phyloP scores from a whole-genome alignment of 1,140 invertebrate species.

The Eubasilissa regina region DNA sequence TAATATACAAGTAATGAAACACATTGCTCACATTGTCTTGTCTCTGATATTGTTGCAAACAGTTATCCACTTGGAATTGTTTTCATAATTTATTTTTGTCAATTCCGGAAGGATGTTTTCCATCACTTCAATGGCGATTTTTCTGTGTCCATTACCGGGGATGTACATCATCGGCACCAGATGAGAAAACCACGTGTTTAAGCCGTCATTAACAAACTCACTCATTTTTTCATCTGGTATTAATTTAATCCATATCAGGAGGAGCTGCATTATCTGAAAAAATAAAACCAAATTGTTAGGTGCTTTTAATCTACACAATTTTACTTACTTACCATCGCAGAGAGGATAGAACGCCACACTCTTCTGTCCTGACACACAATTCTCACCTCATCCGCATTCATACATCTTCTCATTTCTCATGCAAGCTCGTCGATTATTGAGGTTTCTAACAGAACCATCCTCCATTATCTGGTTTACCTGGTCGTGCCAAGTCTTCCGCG shows the following conservation, averaged over 20 bases:
- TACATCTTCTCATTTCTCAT: too few species aligned
- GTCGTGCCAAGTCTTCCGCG: too few species aligned
- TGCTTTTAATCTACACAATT: too few species aligned
- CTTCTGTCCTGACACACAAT: too few species aligned
- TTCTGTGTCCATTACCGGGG: slow-evolving; percentile 47
- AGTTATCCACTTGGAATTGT: slow-evolving; percentile 63
- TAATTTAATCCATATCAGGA: slow-evolving; percentile 30
- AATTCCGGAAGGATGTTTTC: slow-evolving; percentile 65
- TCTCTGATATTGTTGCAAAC: slow-evolving; percentile 62
- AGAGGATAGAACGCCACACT: too few species aligned
- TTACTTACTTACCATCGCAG: too few species aligned
- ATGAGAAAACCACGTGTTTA: slow-evolving; percentile 65
- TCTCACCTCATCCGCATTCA: too few species aligned
- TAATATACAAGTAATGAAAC: not conserved
- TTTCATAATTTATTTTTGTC: slow-evolving; percentile 62
- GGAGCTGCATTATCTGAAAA: slow-evolving; percentile 43
- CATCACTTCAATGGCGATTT: slow-evolving; percentile 61
- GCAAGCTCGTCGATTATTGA: too few species aligned
- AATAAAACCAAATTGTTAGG: not conserved
- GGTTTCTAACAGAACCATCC: too few species aligned
- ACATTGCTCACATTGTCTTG: slow-evolving; percentile 34
- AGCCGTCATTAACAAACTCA: slow-evolving; percentile 63
- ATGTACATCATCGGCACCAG: slow-evolving; percentile 63
- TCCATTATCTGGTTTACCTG: too few species aligned
- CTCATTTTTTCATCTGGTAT: slow-evolving; percentile 60